phyloP scores from a whole-genome alignment of 2,888 invertebrate species.

The Papilio demoleus region DNA sequence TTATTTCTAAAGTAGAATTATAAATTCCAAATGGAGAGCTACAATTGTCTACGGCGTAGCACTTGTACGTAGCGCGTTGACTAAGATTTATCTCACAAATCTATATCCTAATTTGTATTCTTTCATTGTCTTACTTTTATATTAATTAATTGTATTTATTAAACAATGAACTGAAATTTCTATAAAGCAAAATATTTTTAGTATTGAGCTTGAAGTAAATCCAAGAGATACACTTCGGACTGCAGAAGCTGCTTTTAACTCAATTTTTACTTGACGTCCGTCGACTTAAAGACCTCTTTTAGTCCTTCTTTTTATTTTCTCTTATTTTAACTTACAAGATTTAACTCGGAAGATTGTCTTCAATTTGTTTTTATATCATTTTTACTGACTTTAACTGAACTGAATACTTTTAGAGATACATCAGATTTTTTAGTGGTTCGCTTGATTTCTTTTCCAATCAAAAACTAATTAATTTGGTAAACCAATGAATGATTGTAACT shows the following conservation, averaged over 20 bases:
- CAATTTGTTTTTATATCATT: slow-evolving; percentile 12
- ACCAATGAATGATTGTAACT: no score
- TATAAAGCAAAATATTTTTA: background rate
- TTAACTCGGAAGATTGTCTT: slow-evolving; percentile 5
- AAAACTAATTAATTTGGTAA: no score
- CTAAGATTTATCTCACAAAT: background rate
- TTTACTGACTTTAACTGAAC: background rate
- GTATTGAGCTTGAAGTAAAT: slow-evolving; percentile 3
- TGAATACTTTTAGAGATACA: background rate
- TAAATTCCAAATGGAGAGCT: background rate
- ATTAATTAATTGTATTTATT: no score
- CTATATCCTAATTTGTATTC: no score
- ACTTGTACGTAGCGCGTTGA: background rate
- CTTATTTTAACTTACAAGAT: slow-evolving; percentile 10
- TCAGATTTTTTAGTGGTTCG: no score
- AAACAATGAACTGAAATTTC: no score
- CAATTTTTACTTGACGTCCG: slow-evolving; percentile 13
- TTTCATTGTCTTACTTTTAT: no score
- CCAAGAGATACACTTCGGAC: slow-evolving; percentile 13
- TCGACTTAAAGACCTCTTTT: slow-evolving; percentile 7
- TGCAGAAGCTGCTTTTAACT: slow-evolving; percentile 19
- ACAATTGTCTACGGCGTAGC: slow-evolving; percentile 6
- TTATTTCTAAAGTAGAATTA: no score
- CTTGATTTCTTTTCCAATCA: no score
- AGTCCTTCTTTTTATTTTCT: background rate